These are phyloP conservation scores for Gopherus evgoodei DNA, from an alignment of 2,113 vertebrate genomes.

Conservation along the genomic window DNA sequence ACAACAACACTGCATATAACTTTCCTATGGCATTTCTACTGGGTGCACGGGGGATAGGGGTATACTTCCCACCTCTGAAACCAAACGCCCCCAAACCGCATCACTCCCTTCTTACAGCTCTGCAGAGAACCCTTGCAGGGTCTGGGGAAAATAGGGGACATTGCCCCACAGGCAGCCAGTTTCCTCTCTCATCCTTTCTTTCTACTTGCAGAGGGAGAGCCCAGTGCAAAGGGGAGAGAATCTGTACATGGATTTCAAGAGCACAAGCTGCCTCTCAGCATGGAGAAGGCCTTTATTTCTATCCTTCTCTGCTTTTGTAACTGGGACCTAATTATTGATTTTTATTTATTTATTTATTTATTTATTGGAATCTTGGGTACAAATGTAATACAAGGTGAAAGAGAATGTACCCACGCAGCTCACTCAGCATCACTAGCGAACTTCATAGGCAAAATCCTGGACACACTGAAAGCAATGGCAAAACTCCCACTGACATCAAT, in stretches of 20 bases:
- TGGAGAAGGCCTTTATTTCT: slow-evolving; percentile 7
- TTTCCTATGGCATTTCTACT: not conserved
- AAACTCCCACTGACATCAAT: not conserved
- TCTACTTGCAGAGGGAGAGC: not conserved
- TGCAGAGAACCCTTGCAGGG: not conserved
- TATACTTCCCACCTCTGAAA: not conserved
- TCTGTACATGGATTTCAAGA: not conserved
- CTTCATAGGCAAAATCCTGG: not conserved
- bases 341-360: slow-evolving; percentile 24
- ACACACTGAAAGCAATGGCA: not conserved
- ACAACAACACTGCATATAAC: not conserved
- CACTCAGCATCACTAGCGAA: not conserved
- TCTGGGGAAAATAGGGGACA: not conserved
- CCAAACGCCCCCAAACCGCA: not conserved
- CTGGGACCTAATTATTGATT: slow-evolving; percentile 30
- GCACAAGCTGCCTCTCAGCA: not conserved
- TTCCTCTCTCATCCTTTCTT: not conserved
- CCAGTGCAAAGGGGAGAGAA: not conserved
- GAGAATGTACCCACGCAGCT: not conserved
- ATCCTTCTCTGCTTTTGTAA: not conserved
- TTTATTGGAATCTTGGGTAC: not conserved
- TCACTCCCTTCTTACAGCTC: not conserved
- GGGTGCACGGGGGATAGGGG: not conserved
- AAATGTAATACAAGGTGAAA: not conserved
- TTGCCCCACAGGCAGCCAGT: not conserved